A percentile compares a stretch with the other conserved stretches of the same genome.
These are phyloP conservation scores for Scaptomyza parva DNA, from an alignment of 2,888 invertebrate species.

Conservation along the genomic window DNA sequence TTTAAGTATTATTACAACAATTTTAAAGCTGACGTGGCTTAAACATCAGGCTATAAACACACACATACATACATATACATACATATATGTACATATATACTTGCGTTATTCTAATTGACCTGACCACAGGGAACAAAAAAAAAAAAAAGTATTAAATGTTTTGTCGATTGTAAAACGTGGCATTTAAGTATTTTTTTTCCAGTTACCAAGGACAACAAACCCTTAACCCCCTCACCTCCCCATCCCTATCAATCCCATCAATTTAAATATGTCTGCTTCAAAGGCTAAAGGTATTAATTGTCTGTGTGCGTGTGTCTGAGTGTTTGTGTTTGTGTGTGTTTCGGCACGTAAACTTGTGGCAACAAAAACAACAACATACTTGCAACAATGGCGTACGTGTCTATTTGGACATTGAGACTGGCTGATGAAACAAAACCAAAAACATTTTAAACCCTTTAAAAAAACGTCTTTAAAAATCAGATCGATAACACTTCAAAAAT, in stretches of 20 bases:
- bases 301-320: neutral
- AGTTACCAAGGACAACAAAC: neutral
- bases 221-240: neutral
- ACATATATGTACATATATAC: neutral
- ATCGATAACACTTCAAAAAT: slow-evolving; percentile 6
- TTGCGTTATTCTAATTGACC: slow-evolving; percentile 37
- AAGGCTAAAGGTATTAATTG: slow-evolving; percentile 8
- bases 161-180: slow-evolving; percentile 1
- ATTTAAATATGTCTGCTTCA: neutral
- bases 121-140: slow-evolving; percentile 7
- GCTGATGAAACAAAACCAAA: slow-evolving; percentile 8
- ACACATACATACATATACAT: neutral
- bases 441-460: neutral
- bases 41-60: neutral
- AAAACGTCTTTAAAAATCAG: neutral
- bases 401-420: slow-evolving; percentile 23
- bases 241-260: too few species aligned
- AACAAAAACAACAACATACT: slow-evolving; percentile 1
- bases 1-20: slow-evolving; percentile 6
- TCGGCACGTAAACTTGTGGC: slow-evolving; percentile 33
- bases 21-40: slow-evolving; percentile 45
- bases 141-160: neutral
- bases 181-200: neutral
- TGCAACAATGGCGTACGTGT: slow-evolving; percentile 47
- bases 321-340: slow-evolving; percentile 12